These are phyloP conservation scores for Limnothrissa miodon DNA, from an alignment of 2,113 vertebrate genomes.

Conservation along the genomic window DNA sequence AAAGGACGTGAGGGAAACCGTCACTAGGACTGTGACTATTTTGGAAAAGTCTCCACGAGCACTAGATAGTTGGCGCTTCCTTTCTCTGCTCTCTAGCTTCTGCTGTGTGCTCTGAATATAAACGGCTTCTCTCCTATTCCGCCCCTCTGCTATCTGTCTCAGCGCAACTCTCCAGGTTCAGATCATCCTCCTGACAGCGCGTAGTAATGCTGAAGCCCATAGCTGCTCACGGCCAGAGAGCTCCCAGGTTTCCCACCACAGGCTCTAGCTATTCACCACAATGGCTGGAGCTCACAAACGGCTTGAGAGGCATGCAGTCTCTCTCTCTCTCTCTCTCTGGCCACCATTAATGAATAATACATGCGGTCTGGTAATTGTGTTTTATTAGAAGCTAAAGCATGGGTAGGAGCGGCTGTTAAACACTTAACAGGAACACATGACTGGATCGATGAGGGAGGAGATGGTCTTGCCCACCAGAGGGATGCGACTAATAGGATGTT, in stretches of 20 bases:
- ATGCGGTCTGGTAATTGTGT: slow-evolving; percentile 6
- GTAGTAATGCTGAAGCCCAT: background rate
- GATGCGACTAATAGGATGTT: slow-evolving; percentile 6
- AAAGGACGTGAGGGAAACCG: background rate
- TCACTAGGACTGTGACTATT: background rate
- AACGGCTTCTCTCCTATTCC: background rate
- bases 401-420: slow-evolving; percentile 15
- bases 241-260: background rate
- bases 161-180: background rate
- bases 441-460: background rate
- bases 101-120: background rate
- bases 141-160: background rate
- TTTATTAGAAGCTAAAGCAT: slow-evolving; percentile 21
- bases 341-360: slow-evolving; percentile 27
- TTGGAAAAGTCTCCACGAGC: background rate
- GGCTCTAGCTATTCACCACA: background rate
- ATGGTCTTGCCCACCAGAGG: background rate
- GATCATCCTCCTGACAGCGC: background rate
- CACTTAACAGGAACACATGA: background rate
- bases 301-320: background rate
- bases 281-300: background rate
- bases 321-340: background rate
- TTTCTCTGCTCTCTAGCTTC: background rate
- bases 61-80: background rate
- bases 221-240: background rate